These are phyloP conservation scores for Neoitamus cyanurus DNA, from an alignment of 2,888 invertebrate genomes.

Conservation along the genomic window DNA sequence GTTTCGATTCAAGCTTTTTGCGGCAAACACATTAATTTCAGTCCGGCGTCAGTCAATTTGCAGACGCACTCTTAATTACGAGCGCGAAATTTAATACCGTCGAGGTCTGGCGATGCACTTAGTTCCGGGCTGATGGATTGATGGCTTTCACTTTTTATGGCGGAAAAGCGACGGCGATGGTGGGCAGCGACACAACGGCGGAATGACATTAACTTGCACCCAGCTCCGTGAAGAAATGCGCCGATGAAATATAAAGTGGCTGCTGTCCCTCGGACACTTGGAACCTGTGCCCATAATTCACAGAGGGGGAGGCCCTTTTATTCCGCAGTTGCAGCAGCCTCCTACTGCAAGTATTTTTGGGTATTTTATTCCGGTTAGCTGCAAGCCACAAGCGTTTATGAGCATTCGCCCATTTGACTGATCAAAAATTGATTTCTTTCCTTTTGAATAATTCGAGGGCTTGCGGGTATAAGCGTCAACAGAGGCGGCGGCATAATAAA, in stretches of 20 bases:
- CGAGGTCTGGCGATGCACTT: constrained; percentile 14
- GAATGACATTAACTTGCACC: not conserved
- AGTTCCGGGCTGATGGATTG: constrained; percentile 20
- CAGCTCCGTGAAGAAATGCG: not conserved
- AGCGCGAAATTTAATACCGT: constrained; percentile 9
- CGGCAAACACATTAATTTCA: not conserved
- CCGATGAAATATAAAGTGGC: not conserved
- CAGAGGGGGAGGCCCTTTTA: not conserved
- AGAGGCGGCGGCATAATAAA: not conserved
- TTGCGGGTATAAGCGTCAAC: not conserved
- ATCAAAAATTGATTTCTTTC: not conserved
- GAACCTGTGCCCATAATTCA: not conserved
- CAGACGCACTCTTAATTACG: constrained; percentile 22
- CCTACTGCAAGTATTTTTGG: not conserved
- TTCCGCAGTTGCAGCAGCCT: not conserved
- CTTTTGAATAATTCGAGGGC: not conserved
- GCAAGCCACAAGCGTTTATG: too few relatives aligned
- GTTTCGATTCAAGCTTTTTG: not conserved
- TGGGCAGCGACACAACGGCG: not conserved
- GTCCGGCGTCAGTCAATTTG: constrained; percentile 10
- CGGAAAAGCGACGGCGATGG: not conserved
- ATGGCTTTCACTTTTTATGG: constrained; percentile 26
- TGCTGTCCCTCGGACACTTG: not conserved
- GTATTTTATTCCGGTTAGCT: too few relatives aligned
- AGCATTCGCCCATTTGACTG: too few relatives aligned